These are phyloP conservation scores for Oceanodroma leucorhoa DNA, from an alignment of 2,797 vertebrate genomes.

Conservation along the genomic window DNA sequence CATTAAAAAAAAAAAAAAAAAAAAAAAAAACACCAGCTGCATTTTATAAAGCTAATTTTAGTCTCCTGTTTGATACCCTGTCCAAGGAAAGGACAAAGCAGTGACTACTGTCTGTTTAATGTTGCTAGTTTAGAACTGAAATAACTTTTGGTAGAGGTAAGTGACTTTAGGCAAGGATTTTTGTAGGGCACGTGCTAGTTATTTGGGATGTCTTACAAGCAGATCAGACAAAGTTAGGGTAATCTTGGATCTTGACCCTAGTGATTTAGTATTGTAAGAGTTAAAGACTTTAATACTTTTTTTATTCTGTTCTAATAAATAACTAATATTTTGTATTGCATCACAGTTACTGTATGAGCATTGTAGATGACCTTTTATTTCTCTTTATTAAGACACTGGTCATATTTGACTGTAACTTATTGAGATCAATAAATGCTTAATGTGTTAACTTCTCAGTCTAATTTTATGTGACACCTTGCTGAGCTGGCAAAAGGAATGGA, in stretches of 20 bases:
- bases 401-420: slow-evolving; percentile 12
- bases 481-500: slow-evolving; percentile 13
- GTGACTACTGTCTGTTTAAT: background rate
- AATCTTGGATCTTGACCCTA: background rate
- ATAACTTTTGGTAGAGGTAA: background rate
- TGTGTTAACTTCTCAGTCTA: background rate
- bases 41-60: background rate
- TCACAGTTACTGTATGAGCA: background rate
- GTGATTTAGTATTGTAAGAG: background rate
- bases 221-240: background rate
- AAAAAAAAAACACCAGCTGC: background rate
- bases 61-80: background rate
- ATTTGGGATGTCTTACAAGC: background rate
- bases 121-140: background rate
- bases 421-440: slow-evolving; percentile 56
- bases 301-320: background rate
- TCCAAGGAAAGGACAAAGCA: background rate
- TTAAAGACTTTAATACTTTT: background rate
- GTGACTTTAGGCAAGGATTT: background rate
- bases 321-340: background rate
- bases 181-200: background rate
- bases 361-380: background rate
- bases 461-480: slow-evolving; percentile 42
- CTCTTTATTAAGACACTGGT: background rate
- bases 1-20: background rate